These are phyloP conservation scores for Paelopatides confundens DNA, from an alignment of 53 echinoderm and acorn worm species.

Conservation along the genomic window DNA sequence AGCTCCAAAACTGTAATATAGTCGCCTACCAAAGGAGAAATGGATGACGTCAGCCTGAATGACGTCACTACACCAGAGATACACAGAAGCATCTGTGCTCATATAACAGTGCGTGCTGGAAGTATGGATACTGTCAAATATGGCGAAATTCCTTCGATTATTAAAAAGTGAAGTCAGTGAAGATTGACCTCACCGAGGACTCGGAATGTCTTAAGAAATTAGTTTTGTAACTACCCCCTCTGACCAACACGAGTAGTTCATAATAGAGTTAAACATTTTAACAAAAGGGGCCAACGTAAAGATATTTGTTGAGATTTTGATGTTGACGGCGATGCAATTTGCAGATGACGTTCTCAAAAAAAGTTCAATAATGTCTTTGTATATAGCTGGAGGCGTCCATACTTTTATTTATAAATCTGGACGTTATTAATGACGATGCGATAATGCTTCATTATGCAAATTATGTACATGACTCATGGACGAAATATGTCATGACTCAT, in stretches of 20 bases:
- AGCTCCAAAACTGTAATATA: no score
- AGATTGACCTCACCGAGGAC: no score
- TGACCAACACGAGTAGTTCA: neutral
- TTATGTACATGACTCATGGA: neutral
- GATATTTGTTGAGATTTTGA: neutral
- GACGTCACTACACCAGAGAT: no score
- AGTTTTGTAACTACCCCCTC: neutral
- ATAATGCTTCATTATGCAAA: neutral
- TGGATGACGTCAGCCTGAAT: no score
- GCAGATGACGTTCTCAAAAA: neutral
- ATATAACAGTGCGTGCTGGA: no score
- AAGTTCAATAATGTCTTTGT: slow-evolving; percentile 43
- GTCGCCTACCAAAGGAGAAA: no score
- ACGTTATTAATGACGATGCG: slow-evolving; percentile 8
- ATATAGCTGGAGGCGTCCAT: slow-evolving; percentile 43
- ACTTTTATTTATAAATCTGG: slow-evolving; percentile 1
- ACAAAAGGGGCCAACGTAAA: slow-evolving; percentile 3
- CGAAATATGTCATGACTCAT: neutral
- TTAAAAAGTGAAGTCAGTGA: no score
- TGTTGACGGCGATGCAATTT: neutral
- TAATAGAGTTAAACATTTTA: neutral
- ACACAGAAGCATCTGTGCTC: no score
- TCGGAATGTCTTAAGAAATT: no score
- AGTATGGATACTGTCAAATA: no score
- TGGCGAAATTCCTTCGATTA: no score